Percentiles rank a stretch among this genome's conserved stretches.
Evolutionary conservation across 2,113 vertebrate species (phyloP).

Genomic region (Heptranchias perlo): DNA sequence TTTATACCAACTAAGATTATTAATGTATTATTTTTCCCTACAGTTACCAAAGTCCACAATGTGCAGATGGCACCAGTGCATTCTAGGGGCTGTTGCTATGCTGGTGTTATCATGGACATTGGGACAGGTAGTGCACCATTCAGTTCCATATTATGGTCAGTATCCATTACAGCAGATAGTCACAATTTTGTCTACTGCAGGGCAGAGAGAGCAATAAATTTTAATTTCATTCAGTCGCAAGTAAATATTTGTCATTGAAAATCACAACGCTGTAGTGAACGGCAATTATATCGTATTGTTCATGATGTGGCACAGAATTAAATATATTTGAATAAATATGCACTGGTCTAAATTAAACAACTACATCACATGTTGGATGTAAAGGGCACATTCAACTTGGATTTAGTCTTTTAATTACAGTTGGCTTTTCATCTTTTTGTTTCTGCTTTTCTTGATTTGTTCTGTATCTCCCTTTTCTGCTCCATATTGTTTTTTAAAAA

Average conservation of each 20-base stretch:
- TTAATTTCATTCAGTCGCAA: neutral
- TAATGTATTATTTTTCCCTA: neutral
- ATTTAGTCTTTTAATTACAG: neutral
- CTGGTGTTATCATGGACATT: neutral
- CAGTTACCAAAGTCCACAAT: neutral
- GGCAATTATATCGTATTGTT: neutral
- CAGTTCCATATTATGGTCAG: neutral
- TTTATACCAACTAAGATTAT: neutral
- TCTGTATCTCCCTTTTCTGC: neutral
- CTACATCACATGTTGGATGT: neutral
- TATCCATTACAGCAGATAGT: neutral
- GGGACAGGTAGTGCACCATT: neutral
- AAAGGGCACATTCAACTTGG: neutral
- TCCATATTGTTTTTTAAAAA: too few species aligned
- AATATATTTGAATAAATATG: neutral
- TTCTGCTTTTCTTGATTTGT: neutral
- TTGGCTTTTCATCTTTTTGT: neutral
- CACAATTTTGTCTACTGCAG: neutral
- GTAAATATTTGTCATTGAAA: neutral
- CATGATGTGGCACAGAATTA: neutral
- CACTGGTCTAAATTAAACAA: neutral
- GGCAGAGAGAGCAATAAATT: neutral
- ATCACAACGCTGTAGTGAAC: neutral
- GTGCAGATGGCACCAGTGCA: neutral
- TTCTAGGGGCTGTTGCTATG: neutral